phyloP scores from a whole-genome alignment of 1,140 invertebrate genomes.

The Zophobas atratus region DNA sequence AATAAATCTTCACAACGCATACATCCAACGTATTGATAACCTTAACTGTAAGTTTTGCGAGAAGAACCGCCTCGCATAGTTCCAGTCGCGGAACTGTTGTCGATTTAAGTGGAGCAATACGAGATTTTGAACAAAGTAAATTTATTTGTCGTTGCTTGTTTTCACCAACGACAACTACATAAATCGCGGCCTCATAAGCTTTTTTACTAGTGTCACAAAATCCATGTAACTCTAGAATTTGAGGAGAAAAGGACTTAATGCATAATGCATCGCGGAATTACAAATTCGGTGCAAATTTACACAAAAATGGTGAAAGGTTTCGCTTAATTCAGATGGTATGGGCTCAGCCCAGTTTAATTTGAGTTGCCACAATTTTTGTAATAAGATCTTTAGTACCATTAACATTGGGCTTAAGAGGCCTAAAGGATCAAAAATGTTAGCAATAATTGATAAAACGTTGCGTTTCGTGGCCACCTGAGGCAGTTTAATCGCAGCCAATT shows the following conservation, averaged over 20 bases:
- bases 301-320: background rate
- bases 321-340: slow-evolving; percentile 52
- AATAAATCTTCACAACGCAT: slow-evolving; percentile 46
- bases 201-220: slow-evolving; percentile 60
- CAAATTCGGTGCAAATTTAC: slow-evolving; percentile 6
- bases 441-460: slow-evolving; percentile 26
- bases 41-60: slow-evolving; percentile 50
- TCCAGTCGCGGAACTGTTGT: slow-evolving; percentile 55
- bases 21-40: slow-evolving; percentile 41
- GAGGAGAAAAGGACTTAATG: background rate
- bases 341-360: slow-evolving; percentile 66
- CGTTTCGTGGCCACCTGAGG: background rate
- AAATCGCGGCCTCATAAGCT: slow-evolving; percentile 61
- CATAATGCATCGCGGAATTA: background rate
- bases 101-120: slow-evolving; percentile 51
- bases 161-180: slow-evolving; percentile 49
- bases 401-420: slow-evolving; percentile 65
- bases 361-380: slow-evolving; percentile 66
- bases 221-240: slow-evolving; percentile 54
- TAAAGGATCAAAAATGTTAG: slow-evolving; percentile 67
- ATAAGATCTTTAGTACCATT: slow-evolving; percentile 65
- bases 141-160: background rate
- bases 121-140: slow-evolving; percentile 52
- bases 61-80: slow-evolving; percentile 55
- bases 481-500: background rate